Evolutionary conservation across 1,140 invertebrate genomes (phyloP), one percentile per base, ranked within the genome.

Genomic region (Aphis gossypii): DNA sequence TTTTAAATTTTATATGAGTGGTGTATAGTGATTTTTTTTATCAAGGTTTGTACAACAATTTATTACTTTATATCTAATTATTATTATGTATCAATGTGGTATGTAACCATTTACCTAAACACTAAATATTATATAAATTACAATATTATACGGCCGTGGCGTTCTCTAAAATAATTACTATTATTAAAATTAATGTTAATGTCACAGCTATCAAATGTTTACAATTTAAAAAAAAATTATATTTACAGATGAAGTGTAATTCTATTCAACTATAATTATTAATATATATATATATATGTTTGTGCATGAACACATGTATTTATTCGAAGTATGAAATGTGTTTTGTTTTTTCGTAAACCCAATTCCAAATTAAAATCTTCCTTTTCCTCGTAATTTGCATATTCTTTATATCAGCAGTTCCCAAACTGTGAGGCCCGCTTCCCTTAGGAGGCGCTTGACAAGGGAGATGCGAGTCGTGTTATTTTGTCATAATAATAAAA

Each of bases 111-210:
- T 68, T 76, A 18, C 30, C 30, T n/a, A 76, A n/a, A n/a, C n/a
- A 76, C 30, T n/a, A 76, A n/a, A n/a, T 76, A 76, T 76, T 76
- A 76, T 35, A 76, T 76, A 76, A 76, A 76, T 76, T 76, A 35
- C 30, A n/a, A 76, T 18, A 51, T n/a, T n/a, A 76, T 76, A 30
- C n/a, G n/a, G 60, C 60, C 60, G 60, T n/a, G 60, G 30, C 30
- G 60, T 76, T 76, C 4, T 14, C n/a, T 18, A n/a, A 76, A n/a
- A 76, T 76, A n/a, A 76, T n/a, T 18, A n/a, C 30, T 60, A n/a
- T 76, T 76, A 76, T 76, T 76, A 76, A n/a, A n/a, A 76, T 76
- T 30, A 76, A 76, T 76, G 60, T 76, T 76, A 14, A 76, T n/a
- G 60, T 76, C 30, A n/a, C 14, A 18, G n/a, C n/a, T 76, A 76